Percentiles rank a stretch among this genome's conserved stretches.
These are phyloP conservation scores for Neomorphus geoffroyi DNA, from an alignment of 2,797 vertebrate species.

Conservation along the genomic window DNA sequence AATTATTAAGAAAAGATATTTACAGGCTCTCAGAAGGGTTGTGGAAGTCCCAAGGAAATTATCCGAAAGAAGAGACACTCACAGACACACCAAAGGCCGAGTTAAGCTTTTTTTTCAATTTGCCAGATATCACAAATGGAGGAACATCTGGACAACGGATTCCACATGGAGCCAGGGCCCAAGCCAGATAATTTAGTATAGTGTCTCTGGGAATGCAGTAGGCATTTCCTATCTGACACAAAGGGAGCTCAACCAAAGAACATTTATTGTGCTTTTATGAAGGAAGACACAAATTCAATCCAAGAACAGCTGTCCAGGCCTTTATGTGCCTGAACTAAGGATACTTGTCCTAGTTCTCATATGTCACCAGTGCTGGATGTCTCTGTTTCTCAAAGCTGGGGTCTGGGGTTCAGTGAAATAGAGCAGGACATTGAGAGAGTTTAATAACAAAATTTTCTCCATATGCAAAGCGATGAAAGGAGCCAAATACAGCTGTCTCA, in stretches of 20 bases:
- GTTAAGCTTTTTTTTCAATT: neutral
- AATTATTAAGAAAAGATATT: constrained; percentile 22
- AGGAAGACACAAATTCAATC: neutral
- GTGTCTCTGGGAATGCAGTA: neutral
- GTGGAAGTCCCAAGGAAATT: neutral
- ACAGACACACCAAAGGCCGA: neutral
- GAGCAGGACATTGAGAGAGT: neutral
- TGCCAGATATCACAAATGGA: neutral
- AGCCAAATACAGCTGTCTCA: constrained; percentile 23
- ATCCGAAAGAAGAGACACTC: neutral
- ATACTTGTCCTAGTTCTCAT: neutral
- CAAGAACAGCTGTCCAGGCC: neutral
- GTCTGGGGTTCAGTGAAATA: neutral
- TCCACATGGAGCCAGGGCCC: neutral
- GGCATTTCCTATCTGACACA: neutral
- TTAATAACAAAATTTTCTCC: constrained; percentile 8
- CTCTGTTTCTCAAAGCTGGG: neutral
- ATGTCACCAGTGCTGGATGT: neutral
- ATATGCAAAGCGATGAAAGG: constrained; percentile 10
- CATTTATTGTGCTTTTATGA: neutral
- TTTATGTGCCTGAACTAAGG: neutral
- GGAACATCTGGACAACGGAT: neutral
- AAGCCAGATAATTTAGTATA: neutral
- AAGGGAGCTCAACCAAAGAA: neutral
- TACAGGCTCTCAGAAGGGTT: neutral